Percentiles rank a stretch among this genome's conserved stretches.
These are phyloP conservation scores for Paelopatides confundens DNA, from an alignment of 53 echinoderm and acorn worm genomes.

Conservation along the genomic window DNA sequence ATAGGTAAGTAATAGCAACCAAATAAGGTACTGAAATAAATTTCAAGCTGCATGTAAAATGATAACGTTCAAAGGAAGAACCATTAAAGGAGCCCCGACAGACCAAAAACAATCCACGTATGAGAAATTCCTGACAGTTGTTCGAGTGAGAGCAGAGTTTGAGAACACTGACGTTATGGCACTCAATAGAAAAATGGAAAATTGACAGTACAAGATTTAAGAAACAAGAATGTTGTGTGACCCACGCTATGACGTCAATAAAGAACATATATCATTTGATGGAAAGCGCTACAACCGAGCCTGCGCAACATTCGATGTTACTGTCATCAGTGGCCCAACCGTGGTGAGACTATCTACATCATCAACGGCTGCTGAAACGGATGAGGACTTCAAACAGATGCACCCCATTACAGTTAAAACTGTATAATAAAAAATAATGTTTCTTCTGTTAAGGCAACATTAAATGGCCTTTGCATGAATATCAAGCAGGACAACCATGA, in stretches of 20 bases:
- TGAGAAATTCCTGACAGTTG: no score
- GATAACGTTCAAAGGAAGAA: no score
- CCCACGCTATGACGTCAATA: slow-evolving; percentile 4
- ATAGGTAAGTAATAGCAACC: no score
- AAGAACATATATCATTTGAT: background rate
- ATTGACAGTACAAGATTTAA: background rate
- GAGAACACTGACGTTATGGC: background rate
- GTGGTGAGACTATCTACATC: background rate
- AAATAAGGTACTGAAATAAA: no score
- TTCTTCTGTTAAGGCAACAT: background rate
- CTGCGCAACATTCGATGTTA: background rate
- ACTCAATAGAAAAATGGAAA: background rate
- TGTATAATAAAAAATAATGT: background rate
- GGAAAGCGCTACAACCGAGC: slow-evolving; percentile 13
- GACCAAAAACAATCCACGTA: no score
- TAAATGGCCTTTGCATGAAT: background rate
- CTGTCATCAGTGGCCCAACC: background rate
- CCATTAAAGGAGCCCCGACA: no score
- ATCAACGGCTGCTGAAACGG: background rate
- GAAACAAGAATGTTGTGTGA: background rate
- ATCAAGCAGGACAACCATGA: background rate
- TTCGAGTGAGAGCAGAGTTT: background rate
- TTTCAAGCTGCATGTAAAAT: no score
- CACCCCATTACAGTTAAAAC: background rate
- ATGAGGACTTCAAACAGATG: background rate